Evolutionary conservation across 2,797 vertebrate species (phyloP), one percentile per base, ranked within the genome.

Genomic region (Sebastes taczanowskii): DNA sequence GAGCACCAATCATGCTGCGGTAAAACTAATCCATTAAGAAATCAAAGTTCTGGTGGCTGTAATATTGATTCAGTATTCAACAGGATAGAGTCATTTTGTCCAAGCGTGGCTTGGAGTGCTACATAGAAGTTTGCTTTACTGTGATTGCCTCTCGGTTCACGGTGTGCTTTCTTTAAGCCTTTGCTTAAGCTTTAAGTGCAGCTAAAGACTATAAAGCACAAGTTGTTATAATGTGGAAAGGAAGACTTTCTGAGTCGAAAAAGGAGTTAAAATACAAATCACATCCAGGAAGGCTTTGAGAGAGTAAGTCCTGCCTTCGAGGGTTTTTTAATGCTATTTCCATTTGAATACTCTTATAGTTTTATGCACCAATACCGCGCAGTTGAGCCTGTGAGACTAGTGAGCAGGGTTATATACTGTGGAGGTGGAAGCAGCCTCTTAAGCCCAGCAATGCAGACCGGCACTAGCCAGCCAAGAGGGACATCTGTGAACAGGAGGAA

Each of bases 1-100:
- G 11, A 70, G 35, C 34, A 35, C 2, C 22, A 49, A 4, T 65
- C 6, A 42, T 25, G n/a, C 3, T 34, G 11, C 6, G 5, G 9
- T 69, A n/a, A 79, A 86, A 75, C 18, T 6, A 42, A 68, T 23
- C 25, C 60, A 68, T 64, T 63, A 71, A 27, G n/a, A 75, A 64
- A 35, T 58, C 20, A 61, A 59, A n/a, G 20, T 38, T 58, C 10
- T 80, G 29, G 4, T 32, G 18, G 38, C 18, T 25, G 5, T 27
- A 18, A 71, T 42, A 61, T 68, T 52, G 38, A 78, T 69, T 77
- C 11, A 55, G 18, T 22, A 22, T 71, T 71, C 23, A 83, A 62
- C 64, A 29, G 23, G 56, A 80, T 64, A 5, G 22, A 27, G 49
- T 22, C 11, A 52, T 68, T 59, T 11, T n/a, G 42, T 7, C 11